Conservation (phyloP, 2,113 vertebrate genomes). For the Charadrius vociferus region DNA sequence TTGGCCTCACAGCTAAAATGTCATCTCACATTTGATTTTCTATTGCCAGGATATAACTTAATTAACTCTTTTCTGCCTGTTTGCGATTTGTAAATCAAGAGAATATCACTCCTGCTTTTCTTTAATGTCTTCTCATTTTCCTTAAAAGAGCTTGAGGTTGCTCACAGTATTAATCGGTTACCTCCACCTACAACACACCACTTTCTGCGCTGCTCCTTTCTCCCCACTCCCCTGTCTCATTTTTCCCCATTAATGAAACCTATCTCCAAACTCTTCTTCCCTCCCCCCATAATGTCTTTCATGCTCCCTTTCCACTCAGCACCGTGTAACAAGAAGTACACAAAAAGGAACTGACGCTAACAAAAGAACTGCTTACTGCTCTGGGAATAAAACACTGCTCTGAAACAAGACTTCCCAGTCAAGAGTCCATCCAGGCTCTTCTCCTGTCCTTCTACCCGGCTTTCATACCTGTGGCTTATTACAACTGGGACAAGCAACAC, state of each 20-base stretch:
- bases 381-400: not conserved
- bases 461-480: not conserved
- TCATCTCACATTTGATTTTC: conserved; percentile 49
- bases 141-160: not conserved
- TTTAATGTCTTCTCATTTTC: not conserved
- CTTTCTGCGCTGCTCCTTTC: not conserved
- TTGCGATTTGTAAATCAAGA: not conserved
- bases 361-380: not conserved
- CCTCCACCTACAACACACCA: not conserved
- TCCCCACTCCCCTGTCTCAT: not conserved
- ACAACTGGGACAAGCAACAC: not conserved
- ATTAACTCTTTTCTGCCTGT: conserved; percentile 33
- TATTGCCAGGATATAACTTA: conserved; percentile 7
- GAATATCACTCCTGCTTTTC: not conserved
- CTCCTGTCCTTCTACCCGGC: not conserved
- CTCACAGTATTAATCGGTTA: not conserved
- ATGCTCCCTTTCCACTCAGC: not conserved
- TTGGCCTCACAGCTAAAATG: conserved; percentile 52
- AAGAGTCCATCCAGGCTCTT: not conserved
- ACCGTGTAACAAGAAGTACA: not conserved
- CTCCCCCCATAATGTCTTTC: not conserved
- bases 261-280: not conserved
- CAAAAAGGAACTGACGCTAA: not conserved
- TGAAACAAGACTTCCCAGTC: not conserved
- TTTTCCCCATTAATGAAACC: not conserved